Conservation (phyloP, 2,797 vertebrate genomes). For the Lagocephalus sceleratus region DNA sequence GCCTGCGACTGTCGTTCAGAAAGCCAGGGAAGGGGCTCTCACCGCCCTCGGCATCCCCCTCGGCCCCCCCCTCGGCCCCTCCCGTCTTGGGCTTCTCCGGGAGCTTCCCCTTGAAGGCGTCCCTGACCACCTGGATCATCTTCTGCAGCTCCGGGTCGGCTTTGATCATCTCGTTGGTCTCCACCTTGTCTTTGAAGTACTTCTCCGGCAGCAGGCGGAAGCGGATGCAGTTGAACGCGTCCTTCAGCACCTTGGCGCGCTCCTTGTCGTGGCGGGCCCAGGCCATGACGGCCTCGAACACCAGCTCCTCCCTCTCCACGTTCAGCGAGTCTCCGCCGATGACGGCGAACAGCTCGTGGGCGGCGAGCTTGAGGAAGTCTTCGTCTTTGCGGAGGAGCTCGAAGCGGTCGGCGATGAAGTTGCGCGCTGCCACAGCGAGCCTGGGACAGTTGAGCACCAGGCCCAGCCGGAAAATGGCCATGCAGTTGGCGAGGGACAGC, state of each 20-base stretch:
- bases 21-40: slow-evolving; percentile 87
- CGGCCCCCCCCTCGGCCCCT: slow-evolving; percentile 80
- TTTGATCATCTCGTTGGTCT: slow-evolving; percentile 89
- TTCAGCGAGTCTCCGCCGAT: slow-evolving; percentile 91
- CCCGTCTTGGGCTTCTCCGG: slow-evolving; percentile 80
- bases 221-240: slow-evolving; percentile 94
- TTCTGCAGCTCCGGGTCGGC: slow-evolving; percentile 88
- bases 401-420: slow-evolving; percentile 92
- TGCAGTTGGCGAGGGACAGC: slow-evolving; percentile 85
- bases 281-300: slow-evolving; percentile 92
- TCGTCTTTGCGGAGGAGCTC: slow-evolving; percentile 86
- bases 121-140: slow-evolving; percentile 87
- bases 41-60: slow-evolving; percentile 78
- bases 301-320: slow-evolving; percentile 89
- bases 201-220: slow-evolving; percentile 94
- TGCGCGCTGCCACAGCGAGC: slow-evolving; percentile 88
- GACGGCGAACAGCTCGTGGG: slow-evolving; percentile 90
- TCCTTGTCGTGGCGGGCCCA: slow-evolving; percentile 91
- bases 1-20: slow-evolving; percentile 88
- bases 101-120: slow-evolving; percentile 92
- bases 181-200: slow-evolving; percentile 92
- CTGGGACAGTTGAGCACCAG: slow-evolving; percentile 92
- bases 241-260: slow-evolving; percentile 83
- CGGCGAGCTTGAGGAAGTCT: slow-evolving; percentile 92
- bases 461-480: slow-evolving; percentile 93